A percentile compares a stretch with the other conserved stretches of the same genome.
Evolutionary conservation across 2,888 invertebrate species (phyloP).

Genomic region (Spatulosminthurus flaviceps): DNA sequence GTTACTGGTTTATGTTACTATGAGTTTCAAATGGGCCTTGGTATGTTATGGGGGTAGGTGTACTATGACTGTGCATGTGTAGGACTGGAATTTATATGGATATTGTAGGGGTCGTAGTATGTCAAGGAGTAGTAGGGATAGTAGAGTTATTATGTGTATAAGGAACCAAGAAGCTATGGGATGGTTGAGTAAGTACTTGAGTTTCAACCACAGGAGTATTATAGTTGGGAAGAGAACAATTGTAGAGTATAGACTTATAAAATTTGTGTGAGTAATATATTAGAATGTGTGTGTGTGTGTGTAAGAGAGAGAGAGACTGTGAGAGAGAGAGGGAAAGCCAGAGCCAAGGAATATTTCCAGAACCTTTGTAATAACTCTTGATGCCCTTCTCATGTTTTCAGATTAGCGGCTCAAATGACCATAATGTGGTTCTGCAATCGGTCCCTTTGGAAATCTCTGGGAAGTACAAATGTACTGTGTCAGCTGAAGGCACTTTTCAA

Average conservation of each 20-base stretch:
- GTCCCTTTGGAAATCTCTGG: slow-evolving; percentile 77
- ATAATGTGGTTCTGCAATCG: slow-evolving; percentile 75
- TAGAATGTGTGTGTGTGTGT: neutral
- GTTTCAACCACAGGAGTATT: no score
- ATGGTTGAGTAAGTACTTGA: no score
- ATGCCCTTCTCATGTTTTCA: slow-evolving; percentile 65
- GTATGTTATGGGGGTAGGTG: no score
- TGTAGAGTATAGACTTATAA: no score
- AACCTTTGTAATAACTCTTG: neutral
- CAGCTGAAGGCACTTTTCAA: slow-evolving; percentile 72
- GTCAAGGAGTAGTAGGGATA: no score
- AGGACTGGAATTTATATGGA: no score
- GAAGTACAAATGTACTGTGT: slow-evolving; percentile 79
- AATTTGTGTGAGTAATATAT: neutral
- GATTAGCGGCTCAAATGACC: slow-evolving; percentile 74
- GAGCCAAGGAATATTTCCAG: slow-evolving; percentile 11
- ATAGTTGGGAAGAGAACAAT: no score
- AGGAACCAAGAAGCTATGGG: no score
- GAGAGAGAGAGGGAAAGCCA: neutral
- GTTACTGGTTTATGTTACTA: neutral
- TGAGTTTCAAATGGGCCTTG: no score
- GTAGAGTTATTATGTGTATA: no score
- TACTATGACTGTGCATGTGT: no score
- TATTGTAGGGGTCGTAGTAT: no score
- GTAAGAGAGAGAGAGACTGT: neutral